Conservation (phyloP, 1,140 invertebrate genomes). For the Tetramorium parvispinum region DNA sequence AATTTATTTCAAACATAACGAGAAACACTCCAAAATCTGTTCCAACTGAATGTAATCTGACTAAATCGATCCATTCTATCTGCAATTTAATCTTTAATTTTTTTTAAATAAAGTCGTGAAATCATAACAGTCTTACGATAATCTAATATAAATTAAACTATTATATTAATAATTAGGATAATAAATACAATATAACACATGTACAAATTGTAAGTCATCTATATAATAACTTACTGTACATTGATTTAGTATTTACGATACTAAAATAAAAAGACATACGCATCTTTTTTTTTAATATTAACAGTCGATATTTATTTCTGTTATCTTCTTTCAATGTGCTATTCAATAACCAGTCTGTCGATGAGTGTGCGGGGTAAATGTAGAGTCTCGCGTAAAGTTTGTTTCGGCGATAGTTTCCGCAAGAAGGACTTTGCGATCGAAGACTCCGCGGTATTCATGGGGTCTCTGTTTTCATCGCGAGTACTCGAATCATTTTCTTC, state of each 20-base stretch:
- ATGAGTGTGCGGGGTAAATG: slow-evolving; percentile 68
- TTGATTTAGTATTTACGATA: slow-evolving; percentile 62
- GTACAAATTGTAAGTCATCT: slow-evolving; percentile 9
- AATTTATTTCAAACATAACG: background rate
- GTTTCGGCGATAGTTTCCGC: slow-evolving; percentile 55
- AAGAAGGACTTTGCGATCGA: slow-evolving; percentile 46
- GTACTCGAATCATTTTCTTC: slow-evolving; percentile 73
- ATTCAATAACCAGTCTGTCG: slow-evolving; percentile 69
- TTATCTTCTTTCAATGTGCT: slow-evolving; percentile 64
- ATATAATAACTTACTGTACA: slow-evolving; percentile 5
- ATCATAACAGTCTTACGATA: slow-evolving; percentile 20
- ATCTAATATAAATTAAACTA: slow-evolving; percentile 25
- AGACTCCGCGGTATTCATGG: slow-evolving; percentile 51
- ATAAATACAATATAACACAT: slow-evolving; percentile 69
- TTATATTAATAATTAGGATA: slow-evolving; percentile 40
- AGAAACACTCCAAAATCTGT: background rate
- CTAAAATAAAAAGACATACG: slow-evolving; percentile 65
- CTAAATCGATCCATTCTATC: background rate
- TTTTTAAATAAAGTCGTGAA: background rate
- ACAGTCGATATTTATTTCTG: slow-evolving; percentile 62
- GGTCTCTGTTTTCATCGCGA: slow-evolving; percentile 78
- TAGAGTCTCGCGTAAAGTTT: slow-evolving; percentile 69
- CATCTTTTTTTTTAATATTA: slow-evolving; percentile 36
- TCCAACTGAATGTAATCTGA: background rate
- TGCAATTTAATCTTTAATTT: background rate